Percentiles rank a stretch among this genome's conserved stretches.
Evolutionary conservation across 2,113 vertebrate species (phyloP).

Genomic region (Indicator maculatus): DNA sequence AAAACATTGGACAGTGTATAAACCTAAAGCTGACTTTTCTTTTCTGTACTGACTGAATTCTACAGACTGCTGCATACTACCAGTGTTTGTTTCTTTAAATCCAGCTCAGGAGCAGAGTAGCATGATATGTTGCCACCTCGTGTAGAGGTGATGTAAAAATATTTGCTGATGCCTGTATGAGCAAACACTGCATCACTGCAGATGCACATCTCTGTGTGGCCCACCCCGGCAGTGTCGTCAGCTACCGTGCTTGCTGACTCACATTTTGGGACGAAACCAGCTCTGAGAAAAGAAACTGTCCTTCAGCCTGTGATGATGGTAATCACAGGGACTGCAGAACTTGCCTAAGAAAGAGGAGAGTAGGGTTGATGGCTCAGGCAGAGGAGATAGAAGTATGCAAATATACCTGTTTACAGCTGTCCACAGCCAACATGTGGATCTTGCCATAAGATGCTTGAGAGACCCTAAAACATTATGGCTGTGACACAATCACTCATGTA

Average conservation of each 20-base stretch:
- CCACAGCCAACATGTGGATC: not conserved
- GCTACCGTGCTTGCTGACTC: slow-evolving; percentile 1
- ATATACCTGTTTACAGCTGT: not conserved
- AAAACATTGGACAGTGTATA: not conserved
- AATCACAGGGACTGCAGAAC: not conserved
- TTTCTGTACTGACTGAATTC: not conserved
- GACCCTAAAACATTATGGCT: not conserved
- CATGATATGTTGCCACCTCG: slow-evolving; percentile 51
- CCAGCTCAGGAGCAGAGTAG: not conserved
- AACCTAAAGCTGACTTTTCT: not conserved
- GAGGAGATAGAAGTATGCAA: not conserved
- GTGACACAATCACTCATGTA: not conserved
- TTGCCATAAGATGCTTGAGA: not conserved
- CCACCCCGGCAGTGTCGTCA: not conserved
- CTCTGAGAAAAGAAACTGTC: not conserved
- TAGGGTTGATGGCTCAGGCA: not conserved
- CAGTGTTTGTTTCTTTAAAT: not conserved
- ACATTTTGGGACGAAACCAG: not conserved
- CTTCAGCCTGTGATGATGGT: not conserved
- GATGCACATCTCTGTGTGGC: not conserved
- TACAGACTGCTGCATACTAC: not conserved
- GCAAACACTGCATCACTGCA: not conserved
- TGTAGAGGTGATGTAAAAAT: slow-evolving; percentile 23
- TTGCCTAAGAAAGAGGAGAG: not conserved
- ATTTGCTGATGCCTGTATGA: not conserved